Evolutionary conservation across 2,113 vertebrate species (phyloP).

Genomic region (Vireo altiloquus): DNA sequence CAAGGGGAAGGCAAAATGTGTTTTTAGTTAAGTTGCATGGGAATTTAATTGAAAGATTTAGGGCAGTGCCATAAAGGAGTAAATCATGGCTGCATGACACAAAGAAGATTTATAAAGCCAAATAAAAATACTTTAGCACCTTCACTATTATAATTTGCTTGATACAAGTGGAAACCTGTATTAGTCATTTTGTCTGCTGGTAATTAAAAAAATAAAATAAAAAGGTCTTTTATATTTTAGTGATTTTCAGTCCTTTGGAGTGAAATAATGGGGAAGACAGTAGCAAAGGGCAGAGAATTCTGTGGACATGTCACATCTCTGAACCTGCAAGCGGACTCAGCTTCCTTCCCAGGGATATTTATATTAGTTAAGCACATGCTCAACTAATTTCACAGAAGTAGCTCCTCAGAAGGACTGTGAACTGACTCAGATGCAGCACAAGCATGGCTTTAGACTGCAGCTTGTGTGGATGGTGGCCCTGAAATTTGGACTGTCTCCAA

Average conservation of each 20-base stretch:
- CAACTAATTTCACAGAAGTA: neutral
- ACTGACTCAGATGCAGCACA: neutral
- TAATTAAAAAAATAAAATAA: neutral
- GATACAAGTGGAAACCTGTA: neutral
- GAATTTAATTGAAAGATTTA: slow-evolving; percentile 57
- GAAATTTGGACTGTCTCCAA: neutral
- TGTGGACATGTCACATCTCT: neutral
- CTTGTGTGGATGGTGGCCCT: neutral
- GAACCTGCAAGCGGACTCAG: neutral
- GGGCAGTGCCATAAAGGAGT: neutral
- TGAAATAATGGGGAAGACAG: neutral
- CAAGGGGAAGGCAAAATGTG: slow-evolving; percentile 31
- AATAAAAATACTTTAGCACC: slow-evolving; percentile 28
- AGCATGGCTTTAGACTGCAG: neutral
- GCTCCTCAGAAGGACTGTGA: neutral
- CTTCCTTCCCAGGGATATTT: neutral
- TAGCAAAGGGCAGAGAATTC: neutral
- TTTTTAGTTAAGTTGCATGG: slow-evolving; percentile 53
- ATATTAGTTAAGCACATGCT: neutral
- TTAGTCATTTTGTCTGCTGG: neutral
- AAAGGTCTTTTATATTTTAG: neutral
- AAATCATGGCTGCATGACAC: neutral
- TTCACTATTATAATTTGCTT: neutral
- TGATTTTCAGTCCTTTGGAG: neutral
- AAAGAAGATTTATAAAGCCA: slow-evolving; percentile 19